Evolutionary conservation across 2,113 vertebrate species (phyloP).

Genomic region (Ascaphus truei): DNA sequence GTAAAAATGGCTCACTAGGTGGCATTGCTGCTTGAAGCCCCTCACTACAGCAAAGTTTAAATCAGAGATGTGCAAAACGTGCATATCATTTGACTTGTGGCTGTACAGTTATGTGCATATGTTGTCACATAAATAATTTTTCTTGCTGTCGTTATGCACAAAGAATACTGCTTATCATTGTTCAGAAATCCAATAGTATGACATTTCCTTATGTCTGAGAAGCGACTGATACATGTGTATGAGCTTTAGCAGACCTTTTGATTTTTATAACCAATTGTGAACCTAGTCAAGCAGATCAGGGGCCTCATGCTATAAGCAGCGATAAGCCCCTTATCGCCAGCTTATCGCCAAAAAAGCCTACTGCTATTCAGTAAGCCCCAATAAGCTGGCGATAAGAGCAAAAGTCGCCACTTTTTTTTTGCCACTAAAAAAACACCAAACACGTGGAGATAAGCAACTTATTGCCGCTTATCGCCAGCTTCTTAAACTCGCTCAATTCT

Average conservation of each 20-base stretch:
- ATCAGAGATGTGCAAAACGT: not conserved
- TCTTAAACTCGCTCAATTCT: too few relatives aligned
- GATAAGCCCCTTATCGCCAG: too few relatives aligned
- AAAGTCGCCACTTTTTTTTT: too few relatives aligned
- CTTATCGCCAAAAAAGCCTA: too few relatives aligned
- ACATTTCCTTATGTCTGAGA: conserved; percentile 8
- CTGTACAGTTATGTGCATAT: not conserved
- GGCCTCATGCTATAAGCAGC: too few relatives aligned
- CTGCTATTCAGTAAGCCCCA: too few relatives aligned
- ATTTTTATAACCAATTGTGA: conserved; percentile 1
- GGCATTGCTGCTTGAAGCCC: not conserved
- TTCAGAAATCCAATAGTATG: conserved; percentile 13
- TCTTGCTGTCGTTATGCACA: not conserved
- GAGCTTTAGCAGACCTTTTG: not conserved
- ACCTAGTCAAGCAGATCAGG: not conserved
- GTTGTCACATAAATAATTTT: not conserved
- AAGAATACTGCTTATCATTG: conserved; percentile 7
- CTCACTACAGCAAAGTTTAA: too few relatives aligned
- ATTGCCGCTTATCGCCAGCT: too few relatives aligned
- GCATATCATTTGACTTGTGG: not conserved
- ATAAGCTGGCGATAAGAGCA: too few relatives aligned
- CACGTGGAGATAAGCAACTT: too few relatives aligned
- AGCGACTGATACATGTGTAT: not conserved
- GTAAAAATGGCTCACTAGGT: not conserved
- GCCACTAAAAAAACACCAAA: too few relatives aligned